Base-by-base conservation (phyloP, 37 sponge, comb jelly and placozoan genomes). In the Cladorhizidae sp. region DNA sequence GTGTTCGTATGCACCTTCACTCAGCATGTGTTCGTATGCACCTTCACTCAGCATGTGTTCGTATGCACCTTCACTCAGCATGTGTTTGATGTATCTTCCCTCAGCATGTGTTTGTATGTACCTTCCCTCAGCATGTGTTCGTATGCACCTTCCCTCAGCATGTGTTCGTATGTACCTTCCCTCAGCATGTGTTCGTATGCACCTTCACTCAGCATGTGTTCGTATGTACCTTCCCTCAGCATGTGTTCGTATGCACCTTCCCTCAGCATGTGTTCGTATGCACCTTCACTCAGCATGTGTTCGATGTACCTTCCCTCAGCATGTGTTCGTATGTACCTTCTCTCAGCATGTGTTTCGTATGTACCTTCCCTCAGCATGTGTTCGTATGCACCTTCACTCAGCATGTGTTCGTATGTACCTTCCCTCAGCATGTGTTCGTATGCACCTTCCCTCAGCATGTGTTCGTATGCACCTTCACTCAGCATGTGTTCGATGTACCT, bases 321-420 rank as follows among this genome's bases (percentile, higher is more conserved):
- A n/a, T n/a, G n/a, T n/a, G n/a, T n/a, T n/a, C n/a, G n/a, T 21
- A 31, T 72, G 20, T 55, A 83, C 89, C 89, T 41, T 73, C n/a
- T 80, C 57, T 57, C 49, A 77, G 45, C 0, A 90, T 29, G 28
- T 15, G 35, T 36, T 65, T 84, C 5, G n/a, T 21, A 31, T 72
- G 20, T 55, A 83, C 89, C 89, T 41, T 73, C n/a, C 75, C 57
- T 57, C 49, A 77, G 45, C 0, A 90, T 29, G 28, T 15, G 35
- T 36, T 65, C n/a, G n/a, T 21, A 31, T 72, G 20, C 39, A 83
- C 89, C 89, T 41, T 73, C n/a, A 75, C 57, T 57, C 49, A 77
- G 45, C 0, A 90, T 29, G 28, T 15, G 35, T 36, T 65, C n/a
- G n/a, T 21, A 31, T 72, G 20, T 55, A 83, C 89, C 89, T 41